Conservation (phyloP, 2,113 vertebrate species). For the Propithecus coquereli region DNA sequence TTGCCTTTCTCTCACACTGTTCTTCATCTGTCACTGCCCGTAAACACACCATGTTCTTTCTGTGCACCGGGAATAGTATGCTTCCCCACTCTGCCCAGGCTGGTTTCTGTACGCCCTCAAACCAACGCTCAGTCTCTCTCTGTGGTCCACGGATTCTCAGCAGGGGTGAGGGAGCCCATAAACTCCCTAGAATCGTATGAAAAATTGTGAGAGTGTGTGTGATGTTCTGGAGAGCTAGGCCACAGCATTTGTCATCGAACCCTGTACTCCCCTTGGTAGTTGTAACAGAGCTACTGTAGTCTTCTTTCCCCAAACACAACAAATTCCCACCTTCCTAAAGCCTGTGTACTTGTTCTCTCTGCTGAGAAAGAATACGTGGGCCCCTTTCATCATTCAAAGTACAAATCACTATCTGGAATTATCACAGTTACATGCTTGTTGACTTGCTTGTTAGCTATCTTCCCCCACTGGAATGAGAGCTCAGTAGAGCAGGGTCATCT, state of each 20-base stretch:
- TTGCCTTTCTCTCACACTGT: no score
- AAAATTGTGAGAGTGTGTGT: accelerated
- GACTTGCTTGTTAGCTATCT: not conserved
- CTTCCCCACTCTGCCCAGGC: not conserved
- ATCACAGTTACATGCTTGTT: accelerated
- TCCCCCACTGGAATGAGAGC: not conserved
- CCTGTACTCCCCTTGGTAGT: accelerated
- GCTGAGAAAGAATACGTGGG: not conserved
- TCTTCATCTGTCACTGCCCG: not conserved
- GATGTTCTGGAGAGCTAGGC: not conserved
- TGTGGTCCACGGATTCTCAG: not conserved
- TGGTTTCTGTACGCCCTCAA: not conserved
- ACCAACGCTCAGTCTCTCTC: not conserved
- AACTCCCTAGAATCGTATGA: not conserved
- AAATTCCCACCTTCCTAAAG: not conserved
- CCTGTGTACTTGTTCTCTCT: not conserved
- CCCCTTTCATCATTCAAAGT: not conserved
- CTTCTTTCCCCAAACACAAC: not conserved
- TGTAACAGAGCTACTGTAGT: no score
- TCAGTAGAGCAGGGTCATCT: not conserved
- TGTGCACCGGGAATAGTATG: accelerated
- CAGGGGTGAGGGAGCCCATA: accelerated
- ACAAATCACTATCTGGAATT: no score
- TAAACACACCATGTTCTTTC: not conserved
- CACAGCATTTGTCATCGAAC: accelerated